Percentiles rank a stretch among this genome's conserved stretches.
These are phyloP conservation scores for Mesorhabditis belari DNA, from an alignment of 2,888 invertebrate species.

Conservation along the genomic window DNA sequence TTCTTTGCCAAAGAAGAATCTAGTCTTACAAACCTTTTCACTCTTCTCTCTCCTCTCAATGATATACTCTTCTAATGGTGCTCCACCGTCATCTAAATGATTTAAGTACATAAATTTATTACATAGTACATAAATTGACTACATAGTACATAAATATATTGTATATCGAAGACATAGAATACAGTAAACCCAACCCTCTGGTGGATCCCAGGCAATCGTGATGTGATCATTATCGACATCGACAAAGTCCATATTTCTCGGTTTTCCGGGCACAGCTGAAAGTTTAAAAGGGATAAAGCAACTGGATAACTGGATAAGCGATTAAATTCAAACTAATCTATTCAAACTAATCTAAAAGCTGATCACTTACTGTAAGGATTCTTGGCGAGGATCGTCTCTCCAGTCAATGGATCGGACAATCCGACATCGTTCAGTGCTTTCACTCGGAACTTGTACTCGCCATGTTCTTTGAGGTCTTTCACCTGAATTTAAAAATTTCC, in stretches of 20 bases:
- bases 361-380: slow-evolving; percentile 73
- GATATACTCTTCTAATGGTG: slow-evolving; percentile 50
- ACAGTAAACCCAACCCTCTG: no score
- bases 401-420: slow-evolving; percentile 84
- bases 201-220: slow-evolving; percentile 51
- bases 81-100: slow-evolving; percentile 48
- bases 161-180: no score
- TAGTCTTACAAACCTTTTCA: slow-evolving; percentile 34
- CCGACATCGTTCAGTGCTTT: slow-evolving; percentile 93
- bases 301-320: not conserved
- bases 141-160: no score
- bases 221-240: slow-evolving; percentile 50
- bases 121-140: no score
- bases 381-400: slow-evolving; percentile 82
- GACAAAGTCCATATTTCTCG: slow-evolving; percentile 53
- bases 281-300: not conserved
- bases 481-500: slow-evolving; percentile 56
- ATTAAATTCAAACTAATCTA: not conserved
- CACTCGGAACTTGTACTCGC: slow-evolving; percentile 93
- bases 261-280: slow-evolving; percentile 56
- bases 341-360: no score
- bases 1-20: slow-evolving; percentile 52
- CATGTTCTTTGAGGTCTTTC: slow-evolving; percentile 80
- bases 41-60: slow-evolving; percentile 54
- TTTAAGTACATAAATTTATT: no score